These are phyloP conservation scores for Hypomesus transpacificus DNA, from an alignment of 2,113 vertebrate species.

Conservation along the genomic window DNA sequence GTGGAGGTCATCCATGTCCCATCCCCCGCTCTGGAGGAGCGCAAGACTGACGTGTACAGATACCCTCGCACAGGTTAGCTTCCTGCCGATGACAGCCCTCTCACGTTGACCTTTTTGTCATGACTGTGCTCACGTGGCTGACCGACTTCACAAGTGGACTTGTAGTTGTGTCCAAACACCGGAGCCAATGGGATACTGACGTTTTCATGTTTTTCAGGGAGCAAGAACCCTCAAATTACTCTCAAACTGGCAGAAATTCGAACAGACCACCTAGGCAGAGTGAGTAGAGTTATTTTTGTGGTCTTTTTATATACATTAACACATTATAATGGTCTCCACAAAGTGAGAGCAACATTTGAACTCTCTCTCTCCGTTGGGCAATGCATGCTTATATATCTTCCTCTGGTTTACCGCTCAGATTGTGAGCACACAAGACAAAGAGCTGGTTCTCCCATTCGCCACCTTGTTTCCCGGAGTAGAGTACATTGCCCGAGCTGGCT, in stretches of 20 bases:
- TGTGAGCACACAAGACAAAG: slow-evolving; percentile 75
- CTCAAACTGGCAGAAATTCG: slow-evolving; percentile 82
- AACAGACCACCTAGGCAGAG: slow-evolving; percentile 76
- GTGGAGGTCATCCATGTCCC: slow-evolving; percentile 86
- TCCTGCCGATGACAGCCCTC: not conserved
- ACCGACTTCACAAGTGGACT: too few relatives aligned
- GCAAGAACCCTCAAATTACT: slow-evolving; percentile 84
- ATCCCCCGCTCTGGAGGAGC: slow-evolving; percentile 81
- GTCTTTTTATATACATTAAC: not conserved
- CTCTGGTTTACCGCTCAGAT: slow-evolving; percentile 62
- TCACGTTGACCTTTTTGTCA: not conserved
- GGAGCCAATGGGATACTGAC: too few relatives aligned
- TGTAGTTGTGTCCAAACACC: too few relatives aligned
- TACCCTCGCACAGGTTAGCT: slow-evolving; percentile 82
- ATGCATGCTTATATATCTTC: not conserved
- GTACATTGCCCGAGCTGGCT: slow-evolving; percentile 84
- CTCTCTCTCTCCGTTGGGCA: not conserved
- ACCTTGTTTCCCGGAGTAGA: slow-evolving; percentile 76
- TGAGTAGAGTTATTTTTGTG: slow-evolving; percentile 45
- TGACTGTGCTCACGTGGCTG: too few relatives aligned
- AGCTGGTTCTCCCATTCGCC: slow-evolving; percentile 78
- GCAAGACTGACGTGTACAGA: slow-evolving; percentile 84
- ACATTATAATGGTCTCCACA: not conserved
- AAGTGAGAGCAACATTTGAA: too few relatives aligned
- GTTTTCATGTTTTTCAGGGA: slow-evolving; percentile 64